Evolutionary conservation across 2,888 invertebrate genomes (phyloP).

Genomic region (Dryocosmus kuriphilus): DNA sequence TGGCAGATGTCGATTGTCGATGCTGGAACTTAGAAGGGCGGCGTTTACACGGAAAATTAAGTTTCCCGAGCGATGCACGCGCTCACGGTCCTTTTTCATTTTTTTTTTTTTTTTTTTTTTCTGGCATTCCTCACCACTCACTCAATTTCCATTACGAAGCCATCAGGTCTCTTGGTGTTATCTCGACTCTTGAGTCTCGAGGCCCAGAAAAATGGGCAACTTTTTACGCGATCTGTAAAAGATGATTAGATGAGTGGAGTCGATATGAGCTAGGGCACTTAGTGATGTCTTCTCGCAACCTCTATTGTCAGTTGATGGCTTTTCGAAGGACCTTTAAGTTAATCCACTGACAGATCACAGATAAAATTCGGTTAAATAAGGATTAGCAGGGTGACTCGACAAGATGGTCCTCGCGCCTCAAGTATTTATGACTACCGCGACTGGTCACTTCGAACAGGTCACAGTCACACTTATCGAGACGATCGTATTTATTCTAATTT

Average conservation of each 20-base stretch:
- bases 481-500: constrained; percentile 31
- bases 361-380: constrained; percentile 72
- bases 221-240: constrained; percentile 42
- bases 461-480: constrained; percentile 10
- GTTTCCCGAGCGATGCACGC: constrained; percentile 36
- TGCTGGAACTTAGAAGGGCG: constrained; percentile 24
- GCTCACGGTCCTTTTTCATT: background rate
- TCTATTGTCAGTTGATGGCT: constrained; percentile 37
- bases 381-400: constrained; percentile 72
- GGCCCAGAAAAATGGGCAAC: constrained; percentile 42
- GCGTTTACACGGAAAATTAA: constrained; percentile 27
- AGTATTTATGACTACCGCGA: constrained; percentile 1
- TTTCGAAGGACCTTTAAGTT: constrained; percentile 62
- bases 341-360: constrained; percentile 70
- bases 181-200: constrained; percentile 20
- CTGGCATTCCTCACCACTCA: constrained; percentile 14
- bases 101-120: background rate
- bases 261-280: constrained; percentile 33
- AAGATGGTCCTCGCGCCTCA: constrained; percentile 47
- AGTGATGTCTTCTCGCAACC: constrained; percentile 38
- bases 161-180: constrained; percentile 33
- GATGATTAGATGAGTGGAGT: constrained; percentile 26
- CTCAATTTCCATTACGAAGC: constrained; percentile 45
- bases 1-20: constrained; percentile 37
- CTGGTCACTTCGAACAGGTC: constrained; percentile 7